Evolutionary conservation across 2,888 invertebrate genomes (phyloP).

Genomic region (Sminthurides aquaticus): DNA sequence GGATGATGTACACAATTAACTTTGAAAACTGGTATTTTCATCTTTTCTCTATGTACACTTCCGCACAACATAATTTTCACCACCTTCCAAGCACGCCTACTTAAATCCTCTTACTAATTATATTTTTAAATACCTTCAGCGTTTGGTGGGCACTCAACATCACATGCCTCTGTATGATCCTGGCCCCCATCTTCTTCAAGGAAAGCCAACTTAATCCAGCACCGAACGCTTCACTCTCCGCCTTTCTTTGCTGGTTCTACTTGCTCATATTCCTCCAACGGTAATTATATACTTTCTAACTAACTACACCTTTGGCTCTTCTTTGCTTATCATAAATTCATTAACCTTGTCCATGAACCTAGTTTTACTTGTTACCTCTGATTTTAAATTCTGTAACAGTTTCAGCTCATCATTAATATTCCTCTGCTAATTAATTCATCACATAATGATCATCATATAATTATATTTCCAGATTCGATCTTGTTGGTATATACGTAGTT

Average conservation of each 20-base stretch:
- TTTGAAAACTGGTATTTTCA: constrained; percentile 36
- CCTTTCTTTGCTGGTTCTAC: constrained; percentile 83
- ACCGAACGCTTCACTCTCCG: constrained; percentile 55
- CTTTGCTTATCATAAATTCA: too few species aligned
- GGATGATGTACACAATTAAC: constrained; percentile 35
- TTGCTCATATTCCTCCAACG: constrained; percentile 74
- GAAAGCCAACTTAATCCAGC: constrained; percentile 49
- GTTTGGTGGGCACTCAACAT: constrained; percentile 42
- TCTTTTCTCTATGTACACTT: not conserved
- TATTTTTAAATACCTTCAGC: constrained; percentile 22
- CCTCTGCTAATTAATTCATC: too few species aligned
- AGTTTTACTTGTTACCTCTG: too few species aligned
- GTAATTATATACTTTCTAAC: too few species aligned
- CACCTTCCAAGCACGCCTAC: too few species aligned
- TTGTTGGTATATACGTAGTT: constrained; percentile 82
- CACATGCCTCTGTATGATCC: constrained; percentile 30
- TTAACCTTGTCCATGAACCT: too few species aligned
- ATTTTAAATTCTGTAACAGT: too few species aligned
- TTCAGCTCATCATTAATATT: too few species aligned
- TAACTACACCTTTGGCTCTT: too few species aligned
- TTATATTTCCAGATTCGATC: constrained; percentile 52
- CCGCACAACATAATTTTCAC: not conserved
- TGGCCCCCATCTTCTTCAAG: not conserved
- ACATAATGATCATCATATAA: too few species aligned
- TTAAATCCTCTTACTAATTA: not conserved